Percentiles rank a stretch among this genome's conserved stretches.
phyloP scores from a whole-genome alignment of 2,113 vertebrate genomes.

The Guaruba guarouba region DNA sequence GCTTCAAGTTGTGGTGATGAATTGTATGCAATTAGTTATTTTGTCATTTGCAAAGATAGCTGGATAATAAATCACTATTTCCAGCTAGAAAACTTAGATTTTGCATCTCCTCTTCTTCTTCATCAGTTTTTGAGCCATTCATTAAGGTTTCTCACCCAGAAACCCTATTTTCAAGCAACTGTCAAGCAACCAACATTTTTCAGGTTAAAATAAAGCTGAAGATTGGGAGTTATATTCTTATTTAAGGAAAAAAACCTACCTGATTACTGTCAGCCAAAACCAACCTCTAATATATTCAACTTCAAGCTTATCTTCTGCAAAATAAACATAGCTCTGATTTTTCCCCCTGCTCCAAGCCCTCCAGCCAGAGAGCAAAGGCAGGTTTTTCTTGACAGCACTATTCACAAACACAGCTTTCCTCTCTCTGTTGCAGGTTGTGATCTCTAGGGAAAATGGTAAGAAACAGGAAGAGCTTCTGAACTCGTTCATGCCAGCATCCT shows the following conservation, averaged over 20 bases:
- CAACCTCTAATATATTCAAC: not conserved
- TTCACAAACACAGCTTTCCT: not conserved
- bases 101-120: conserved; percentile 16
- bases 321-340: not conserved
- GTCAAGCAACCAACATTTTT: not conserved
- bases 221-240: not conserved
- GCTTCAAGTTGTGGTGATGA: conserved; percentile 13
- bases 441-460: not conserved
- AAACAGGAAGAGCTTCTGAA: not conserved
- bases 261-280: not conserved
- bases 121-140: conserved; percentile 29
- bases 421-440: not conserved
- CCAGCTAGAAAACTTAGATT: conserved; percentile 37
- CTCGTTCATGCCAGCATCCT: not conserved
- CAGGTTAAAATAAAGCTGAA: not conserved
- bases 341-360: not conserved
- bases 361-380: not conserved
- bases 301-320: conserved; percentile 4
- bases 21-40: conserved; percentile 53
- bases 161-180: not conserved
- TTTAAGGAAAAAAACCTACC: not conserved
- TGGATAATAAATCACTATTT: conserved; percentile 25
- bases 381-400: not conserved
- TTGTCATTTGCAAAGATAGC: conserved; percentile 54
- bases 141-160: conserved; percentile 5